phyloP scores from a whole-genome alignment of 2,888 invertebrate genomes.

The Chrysomela aeneicollis region DNA sequence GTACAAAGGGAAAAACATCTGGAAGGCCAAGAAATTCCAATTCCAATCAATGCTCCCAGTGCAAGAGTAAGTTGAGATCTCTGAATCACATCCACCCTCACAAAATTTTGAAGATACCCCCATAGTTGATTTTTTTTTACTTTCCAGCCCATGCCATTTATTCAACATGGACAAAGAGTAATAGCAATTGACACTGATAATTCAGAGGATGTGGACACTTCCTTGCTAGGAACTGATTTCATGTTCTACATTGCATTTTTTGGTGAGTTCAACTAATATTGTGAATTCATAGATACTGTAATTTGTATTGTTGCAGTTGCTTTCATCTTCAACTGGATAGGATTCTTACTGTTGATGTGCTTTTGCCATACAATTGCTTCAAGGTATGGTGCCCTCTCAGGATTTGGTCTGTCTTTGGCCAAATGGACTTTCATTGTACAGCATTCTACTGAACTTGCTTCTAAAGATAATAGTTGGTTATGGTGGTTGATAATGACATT shows the following conservation, averaged over 20 bases:
- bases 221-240: slow-evolving; percentile 88
- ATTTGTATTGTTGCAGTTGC: slow-evolving; percentile 71
- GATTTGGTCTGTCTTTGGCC: slow-evolving; percentile 90
- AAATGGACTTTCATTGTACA: slow-evolving; percentile 96
- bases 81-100: no score
- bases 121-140: no score
- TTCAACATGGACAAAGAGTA: slow-evolving; percentile 59
- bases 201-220: slow-evolving; percentile 79
- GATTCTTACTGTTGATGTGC: slow-evolving; percentile 90
- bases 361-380: slow-evolving; percentile 95
- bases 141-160: slow-evolving; percentile 50
- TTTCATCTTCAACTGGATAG: slow-evolving; percentile 96
- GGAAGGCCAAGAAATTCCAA: slow-evolving; percentile 68
- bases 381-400: slow-evolving; percentile 90
- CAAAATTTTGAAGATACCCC: no score
- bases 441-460: slow-evolving; percentile 86
- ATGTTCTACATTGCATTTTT: slow-evolving; percentile 94
- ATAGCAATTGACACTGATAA: slow-evolving; percentile 80
- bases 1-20: slow-evolving; percentile 87
- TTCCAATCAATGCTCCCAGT: slow-evolving; percentile 42
- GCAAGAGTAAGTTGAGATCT: slow-evolving; percentile 38
- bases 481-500: slow-evolving; percentile 94
- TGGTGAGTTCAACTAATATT: slow-evolving; percentile 63
- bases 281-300: not conserved
- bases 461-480: slow-evolving; percentile 88